Evolutionary conservation across 2,888 invertebrate genomes (phyloP).

Genomic region (Leucania comma): DNA sequence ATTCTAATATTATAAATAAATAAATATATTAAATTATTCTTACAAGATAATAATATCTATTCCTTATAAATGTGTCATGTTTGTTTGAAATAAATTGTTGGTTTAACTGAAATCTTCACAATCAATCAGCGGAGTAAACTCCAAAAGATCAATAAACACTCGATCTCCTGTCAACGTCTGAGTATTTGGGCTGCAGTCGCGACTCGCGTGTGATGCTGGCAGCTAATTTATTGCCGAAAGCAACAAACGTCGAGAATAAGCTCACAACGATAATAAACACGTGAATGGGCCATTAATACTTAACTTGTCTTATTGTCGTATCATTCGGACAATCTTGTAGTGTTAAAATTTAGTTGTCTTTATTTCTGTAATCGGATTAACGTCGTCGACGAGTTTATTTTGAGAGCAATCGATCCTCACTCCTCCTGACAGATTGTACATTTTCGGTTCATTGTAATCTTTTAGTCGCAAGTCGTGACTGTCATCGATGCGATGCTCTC

Average conservation of each 20-base stretch:
- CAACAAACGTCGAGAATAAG: conserved; percentile 55
- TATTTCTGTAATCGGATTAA: conserved; percentile 61
- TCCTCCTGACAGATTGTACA: conserved; percentile 44
- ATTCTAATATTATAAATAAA: too few species aligned
- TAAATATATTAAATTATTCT: too few species aligned
- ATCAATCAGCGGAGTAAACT: conserved; percentile 26
- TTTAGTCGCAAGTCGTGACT: conserved; percentile 37
- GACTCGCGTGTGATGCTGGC: conserved; percentile 20
- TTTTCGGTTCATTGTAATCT: conserved; percentile 46
- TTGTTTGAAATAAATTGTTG: conserved; percentile 19
- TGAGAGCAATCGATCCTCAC: conserved; percentile 49
- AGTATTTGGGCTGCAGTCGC: conserved; percentile 28
- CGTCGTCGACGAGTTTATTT: conserved; percentile 53
- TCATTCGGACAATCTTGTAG: conserved; percentile 35
- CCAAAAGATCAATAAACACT: conserved; percentile 30
- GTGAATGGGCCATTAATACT: conserved; percentile 61
- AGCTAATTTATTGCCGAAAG: conserved; percentile 55
- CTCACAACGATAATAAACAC: conserved; percentile 57
- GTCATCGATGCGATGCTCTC: conserved; percentile 26
- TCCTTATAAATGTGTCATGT: not conserved
- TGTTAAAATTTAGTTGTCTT: conserved; percentile 49
- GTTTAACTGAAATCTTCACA: conserved; percentile 9
- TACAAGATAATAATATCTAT: not conserved
- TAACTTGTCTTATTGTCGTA: conserved; percentile 49
- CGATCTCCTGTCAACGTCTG: conserved; percentile 16